A percentile compares a stretch with the other conserved stretches of the same genome.
Evolutionary conservation across 2,797 vertebrate genomes (phyloP).

Genomic region (Neosilurus hyrtlii): DNA sequence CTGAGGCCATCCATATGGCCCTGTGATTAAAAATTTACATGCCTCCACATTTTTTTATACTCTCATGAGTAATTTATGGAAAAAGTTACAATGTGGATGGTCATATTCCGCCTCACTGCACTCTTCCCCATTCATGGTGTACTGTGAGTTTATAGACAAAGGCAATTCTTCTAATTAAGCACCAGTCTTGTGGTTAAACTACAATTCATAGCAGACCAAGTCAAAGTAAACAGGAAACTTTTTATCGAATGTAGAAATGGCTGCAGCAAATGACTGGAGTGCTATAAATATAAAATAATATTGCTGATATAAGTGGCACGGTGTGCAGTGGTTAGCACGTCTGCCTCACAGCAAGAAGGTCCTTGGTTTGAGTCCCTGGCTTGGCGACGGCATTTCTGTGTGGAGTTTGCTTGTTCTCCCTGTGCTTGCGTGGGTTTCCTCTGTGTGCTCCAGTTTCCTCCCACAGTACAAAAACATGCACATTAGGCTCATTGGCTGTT

Average conservation of each 20-base stretch:
- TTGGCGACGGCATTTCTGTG: too few relatives aligned
- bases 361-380: too few relatives aligned
- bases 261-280: neutral
- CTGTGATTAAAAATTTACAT: conserved; percentile 61
- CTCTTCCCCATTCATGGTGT: conserved; percentile 33
- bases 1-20: conserved; percentile 56
- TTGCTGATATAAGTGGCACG: neutral
- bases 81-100: conserved; percentile 44
- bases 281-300: neutral
- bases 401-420: too few relatives aligned
- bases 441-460: too few relatives aligned
- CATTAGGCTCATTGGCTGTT: too few relatives aligned
- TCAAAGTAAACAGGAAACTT: neutral
- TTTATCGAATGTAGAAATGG: neutral
- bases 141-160: neutral
- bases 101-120: conserved; percentile 29
- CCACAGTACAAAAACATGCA: too few relatives aligned
- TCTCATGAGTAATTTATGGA: conserved; percentile 56
- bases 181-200: neutral
- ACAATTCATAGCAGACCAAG: neutral
- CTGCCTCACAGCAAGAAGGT: too few relatives aligned
- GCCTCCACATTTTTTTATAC: conserved; percentile 52
- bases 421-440: too few relatives aligned
- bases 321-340: too few relatives aligned
- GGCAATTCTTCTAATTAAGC: neutral